Base-by-base conservation (phyloP, 2,888 invertebrate species). In the Adelphocoris suturalis region DNA sequence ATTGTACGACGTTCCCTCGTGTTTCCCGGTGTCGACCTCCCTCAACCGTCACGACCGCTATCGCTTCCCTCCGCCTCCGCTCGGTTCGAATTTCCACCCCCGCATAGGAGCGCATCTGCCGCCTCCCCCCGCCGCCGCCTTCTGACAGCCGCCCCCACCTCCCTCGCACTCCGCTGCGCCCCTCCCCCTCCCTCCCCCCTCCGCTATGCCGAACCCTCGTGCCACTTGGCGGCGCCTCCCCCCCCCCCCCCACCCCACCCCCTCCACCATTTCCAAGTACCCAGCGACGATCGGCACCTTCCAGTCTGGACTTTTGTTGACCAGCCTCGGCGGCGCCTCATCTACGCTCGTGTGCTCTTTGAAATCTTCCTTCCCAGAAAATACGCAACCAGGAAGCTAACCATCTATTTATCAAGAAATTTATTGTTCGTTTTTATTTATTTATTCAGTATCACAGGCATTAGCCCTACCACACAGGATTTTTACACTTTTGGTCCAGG, bases 241-340 rank as follows among this genome's bases (percentile, higher is more conserved):
- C 52, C 52, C 12, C 12, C 52, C 52, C 52, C 12, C n/a, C n/a
- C n/a, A n/a, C n/a, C 12, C 14, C 52, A 2, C 52, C 12, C 12
- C 52, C 52, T 11, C 12, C 16, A 52, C 52, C 52, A 11, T 28
- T 52, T 82, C 47, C 82, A 16, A n/a, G 27, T 14, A 48, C n/a
- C 13, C 7, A n/a, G 48, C 3, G 75, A 27, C 28, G 48, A 78
- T 87, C 76, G 87, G 87, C 87, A 87, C 87, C 87, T 76, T 27
- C 16, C 23, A 87, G 87, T 87, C 87, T 75, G 76, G 52, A 78
- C 76, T 87, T 87, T 78, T 87, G 87, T 87, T 87, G 87, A 78
- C 78, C 87, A 87, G 87, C 76, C 87, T 48, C 9, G 13, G 48
- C 23, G 87, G 87, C 87, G 87, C 87, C 87, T 12, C 46, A 0